Percentiles rank a stretch among this genome's conserved stretches.
Conservation (phyloP, 30 jellyfish, hydroid and myxozoan genomes). For the Pelagia noctiluca region DNA sequence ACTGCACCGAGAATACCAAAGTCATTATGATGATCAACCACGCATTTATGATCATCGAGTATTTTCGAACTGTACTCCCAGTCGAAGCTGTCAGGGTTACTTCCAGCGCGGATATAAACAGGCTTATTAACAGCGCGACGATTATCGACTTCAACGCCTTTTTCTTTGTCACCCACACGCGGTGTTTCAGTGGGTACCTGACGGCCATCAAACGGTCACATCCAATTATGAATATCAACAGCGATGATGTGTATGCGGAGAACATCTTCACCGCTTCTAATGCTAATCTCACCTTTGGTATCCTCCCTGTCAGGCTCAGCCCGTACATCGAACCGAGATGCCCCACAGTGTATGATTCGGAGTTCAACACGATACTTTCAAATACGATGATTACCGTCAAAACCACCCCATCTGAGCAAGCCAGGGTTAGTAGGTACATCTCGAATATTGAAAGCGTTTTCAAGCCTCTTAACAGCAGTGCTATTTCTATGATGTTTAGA, state of each 20-base stretch:
- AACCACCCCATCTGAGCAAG: conserved; percentile 12
- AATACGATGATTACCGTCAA: not conserved
- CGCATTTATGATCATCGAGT: not conserved
- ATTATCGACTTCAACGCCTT: conserved; percentile 4
- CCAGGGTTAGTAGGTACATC: conserved; percentile 10
- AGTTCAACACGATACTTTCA: not conserved
- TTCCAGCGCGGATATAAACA: not conserved
- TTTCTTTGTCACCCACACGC: conserved; percentile 44
- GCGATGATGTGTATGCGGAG: conserved; percentile 21
- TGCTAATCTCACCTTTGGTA: not conserved
- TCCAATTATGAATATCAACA: not conserved
- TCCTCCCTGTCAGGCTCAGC: not conserved
- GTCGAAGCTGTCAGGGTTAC: not conserved
- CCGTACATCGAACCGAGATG: not conserved
- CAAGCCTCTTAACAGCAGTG: not conserved
- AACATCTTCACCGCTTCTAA: not conserved
- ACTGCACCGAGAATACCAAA: not conserved
- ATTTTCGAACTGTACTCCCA: not conserved
- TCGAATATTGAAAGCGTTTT: conserved; percentile 28
- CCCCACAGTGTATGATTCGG: not conserved
- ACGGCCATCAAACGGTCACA: conserved; percentile 38
- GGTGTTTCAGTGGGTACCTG: conserved; percentile 39
- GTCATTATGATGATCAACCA: not conserved
- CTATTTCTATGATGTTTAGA: conserved; percentile 19
- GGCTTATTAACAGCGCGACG: not conserved